phyloP scores from a whole-genome alignment of 2,888 invertebrate species.

The Drosophila seclusa region DNA sequence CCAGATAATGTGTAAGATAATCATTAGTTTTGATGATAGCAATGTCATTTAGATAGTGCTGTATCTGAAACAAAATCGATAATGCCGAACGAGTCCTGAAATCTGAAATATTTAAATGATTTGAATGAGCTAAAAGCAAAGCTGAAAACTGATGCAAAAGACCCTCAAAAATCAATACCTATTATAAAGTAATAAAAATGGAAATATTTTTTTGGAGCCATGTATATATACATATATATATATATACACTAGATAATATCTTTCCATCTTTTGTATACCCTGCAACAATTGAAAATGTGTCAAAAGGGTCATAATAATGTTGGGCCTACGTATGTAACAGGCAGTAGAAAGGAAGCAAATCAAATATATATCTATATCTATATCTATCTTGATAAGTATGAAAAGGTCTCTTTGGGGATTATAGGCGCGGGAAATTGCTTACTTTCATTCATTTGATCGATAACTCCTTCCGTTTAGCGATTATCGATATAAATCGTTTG shows the following conservation, averaged over 20 bases:
- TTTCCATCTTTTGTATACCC: neutral
- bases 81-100: neutral
- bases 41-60: neutral
- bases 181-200: slow-evolving; percentile 9
- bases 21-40: slow-evolving; percentile 18
- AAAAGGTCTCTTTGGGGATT: neutral
- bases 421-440: too few relatives aligned
- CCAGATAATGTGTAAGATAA: slow-evolving; percentile 10
- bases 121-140: neutral
- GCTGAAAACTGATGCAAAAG: neutral
- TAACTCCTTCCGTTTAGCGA: neutral
- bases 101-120: slow-evolving; percentile 4
- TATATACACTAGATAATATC: neutral
- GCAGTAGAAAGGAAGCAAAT: neutral
- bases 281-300: neutral
- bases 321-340: neutral
- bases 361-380: neutral
- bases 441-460: neutral
- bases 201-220: neutral
- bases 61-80: neutral
- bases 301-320: neutral
- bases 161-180: neutral
- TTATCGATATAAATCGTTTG: neutral
- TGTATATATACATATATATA: neutral
- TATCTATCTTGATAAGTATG: neutral